A percentile compares a stretch with the other conserved stretches of the same genome.
phyloP scores from a whole-genome alignment of 2,888 invertebrate genomes.

The Campopleginae sp. region DNA sequence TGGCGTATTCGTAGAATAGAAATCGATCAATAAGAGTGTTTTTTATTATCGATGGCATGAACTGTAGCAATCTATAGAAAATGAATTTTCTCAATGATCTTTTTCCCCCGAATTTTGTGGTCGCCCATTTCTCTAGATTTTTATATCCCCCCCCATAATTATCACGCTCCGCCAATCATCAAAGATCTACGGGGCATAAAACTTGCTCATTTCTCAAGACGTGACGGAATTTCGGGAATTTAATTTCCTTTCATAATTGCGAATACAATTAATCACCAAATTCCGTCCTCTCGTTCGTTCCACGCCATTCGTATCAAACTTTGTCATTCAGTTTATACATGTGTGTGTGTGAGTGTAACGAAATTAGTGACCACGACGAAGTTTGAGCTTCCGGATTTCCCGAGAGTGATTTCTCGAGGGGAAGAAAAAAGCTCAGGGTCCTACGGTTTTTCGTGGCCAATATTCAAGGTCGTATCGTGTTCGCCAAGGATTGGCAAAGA shows the following conservation, averaged over 20 bases:
- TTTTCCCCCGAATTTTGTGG: background rate
- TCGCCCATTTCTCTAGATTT: background rate
- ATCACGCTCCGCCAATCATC: background rate
- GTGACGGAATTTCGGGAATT: background rate
- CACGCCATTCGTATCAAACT: slow-evolving; percentile 4
- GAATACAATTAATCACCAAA: background rate
- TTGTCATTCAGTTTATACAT: background rate
- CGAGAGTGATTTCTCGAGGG: slow-evolving; percentile 21
- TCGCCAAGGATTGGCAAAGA: slow-evolving; percentile 9
- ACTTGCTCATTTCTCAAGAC: slow-evolving; percentile 12
- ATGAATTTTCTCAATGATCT: background rate
- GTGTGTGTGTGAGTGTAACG: background rate
- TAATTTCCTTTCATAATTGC: background rate
- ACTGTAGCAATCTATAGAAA: slow-evolving; percentile 50
- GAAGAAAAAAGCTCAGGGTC: background rate
- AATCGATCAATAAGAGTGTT: slow-evolving; percentile 18
- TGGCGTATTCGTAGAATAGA: slow-evolving; percentile 42
- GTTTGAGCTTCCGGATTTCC: slow-evolving; percentile 46
- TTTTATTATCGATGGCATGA: slow-evolving; percentile 55
- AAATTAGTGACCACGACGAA: slow-evolving; percentile 22
- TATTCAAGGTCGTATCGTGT: slow-evolving; percentile 41
- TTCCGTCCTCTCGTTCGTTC: background rate
- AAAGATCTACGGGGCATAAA: background rate
- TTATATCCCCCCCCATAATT: background rate
- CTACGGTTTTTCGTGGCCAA: slow-evolving; percentile 55